Conservation (phyloP, 2,888 invertebrate genomes). For the Melieria picta region DNA sequence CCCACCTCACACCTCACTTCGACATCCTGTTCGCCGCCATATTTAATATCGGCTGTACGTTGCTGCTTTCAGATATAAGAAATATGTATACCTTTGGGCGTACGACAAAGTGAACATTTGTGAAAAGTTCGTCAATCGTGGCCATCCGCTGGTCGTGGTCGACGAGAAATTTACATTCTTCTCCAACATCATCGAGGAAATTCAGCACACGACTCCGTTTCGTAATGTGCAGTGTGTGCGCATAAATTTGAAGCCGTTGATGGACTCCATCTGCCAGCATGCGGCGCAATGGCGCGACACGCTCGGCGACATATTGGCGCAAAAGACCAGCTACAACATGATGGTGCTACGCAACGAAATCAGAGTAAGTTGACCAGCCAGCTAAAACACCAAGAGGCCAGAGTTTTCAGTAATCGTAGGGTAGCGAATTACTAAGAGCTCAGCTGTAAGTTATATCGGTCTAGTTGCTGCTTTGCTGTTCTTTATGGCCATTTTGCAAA, state of each 20-base stretch:
- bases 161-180: constrained; percentile 89
- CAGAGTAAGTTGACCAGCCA: constrained; percentile 68
- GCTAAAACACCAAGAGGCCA: not conserved
- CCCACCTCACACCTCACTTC: not conserved
- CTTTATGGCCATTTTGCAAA: no score
- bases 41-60: not conserved
- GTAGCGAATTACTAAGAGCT: not conserved
- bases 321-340: constrained; percentile 76
- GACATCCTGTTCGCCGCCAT: not conserved
- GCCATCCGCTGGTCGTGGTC: constrained; percentile 72
- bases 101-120: constrained; percentile 79
- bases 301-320: constrained; percentile 76
- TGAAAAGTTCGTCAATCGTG: constrained; percentile 79
- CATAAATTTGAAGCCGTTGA: constrained; percentile 78
- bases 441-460: no score
- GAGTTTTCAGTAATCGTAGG: not conserved
- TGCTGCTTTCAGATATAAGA: constrained; percentile 71
- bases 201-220: constrained; percentile 70
- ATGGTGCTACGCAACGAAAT: constrained; percentile 75
- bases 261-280: constrained; percentile 76
- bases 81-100: constrained; percentile 80
- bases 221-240: constrained; percentile 75
- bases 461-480: no score
- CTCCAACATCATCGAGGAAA: constrained; percentile 76
- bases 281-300: constrained; percentile 82